Base-by-base conservation (phyloP, 2,113 vertebrate species). In the Ammodytes marinus region DNA sequence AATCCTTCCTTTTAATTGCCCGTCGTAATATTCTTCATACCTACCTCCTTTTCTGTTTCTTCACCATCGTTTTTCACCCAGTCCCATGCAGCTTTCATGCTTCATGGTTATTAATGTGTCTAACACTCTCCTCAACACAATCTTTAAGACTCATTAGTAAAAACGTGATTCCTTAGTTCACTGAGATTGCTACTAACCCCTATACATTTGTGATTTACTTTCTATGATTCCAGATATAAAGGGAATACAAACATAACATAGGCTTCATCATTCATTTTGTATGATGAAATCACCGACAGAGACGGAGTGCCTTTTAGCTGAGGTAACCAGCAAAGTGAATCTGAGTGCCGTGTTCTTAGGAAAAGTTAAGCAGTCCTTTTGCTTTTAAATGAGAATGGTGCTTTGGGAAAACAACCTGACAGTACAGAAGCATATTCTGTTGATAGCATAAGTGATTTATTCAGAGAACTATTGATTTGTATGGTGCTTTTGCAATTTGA, bases 281-380 rank as follows among this genome's bases (percentile, higher is more conserved):
- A 81, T 72, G 47, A 77, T 57, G n/a, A 60, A 42, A 66, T 52
- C 63, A 39, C 73, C 79, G 54, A 70, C 45, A 9, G 53, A 77
- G 8, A 70, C 54, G 11, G 49, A 63, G 67, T 73, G 45, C 46
- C 2, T 69, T 77, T 43, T 66, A 58, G 27, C 52, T 17, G 40
- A 57, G 65, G 61, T 69, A 17, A 68, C 13, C 42, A 9, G 40
- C 45, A 54, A 49, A 86, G 54, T 71, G 60, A 61, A 57, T 47
- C 46, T 50, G 68, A 75, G 71, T 35, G 63, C n/a, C 4, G n/a
- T 43, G 57, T 65, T 75, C 61, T 67, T 46, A 77, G 78, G 70
- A 86, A 82, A 73, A 67, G 52, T 58, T 65, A 75, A 81, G 42
- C 46, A 80, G 77, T 58, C 54, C 39, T 68, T 83, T 67, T 80